A percentile compares a stretch with the other conserved stretches of the same genome.
Evolutionary conservation across 2,797 vertebrate genomes (phyloP).

Genomic region (Dendrocincla fuliginosa): DNA sequence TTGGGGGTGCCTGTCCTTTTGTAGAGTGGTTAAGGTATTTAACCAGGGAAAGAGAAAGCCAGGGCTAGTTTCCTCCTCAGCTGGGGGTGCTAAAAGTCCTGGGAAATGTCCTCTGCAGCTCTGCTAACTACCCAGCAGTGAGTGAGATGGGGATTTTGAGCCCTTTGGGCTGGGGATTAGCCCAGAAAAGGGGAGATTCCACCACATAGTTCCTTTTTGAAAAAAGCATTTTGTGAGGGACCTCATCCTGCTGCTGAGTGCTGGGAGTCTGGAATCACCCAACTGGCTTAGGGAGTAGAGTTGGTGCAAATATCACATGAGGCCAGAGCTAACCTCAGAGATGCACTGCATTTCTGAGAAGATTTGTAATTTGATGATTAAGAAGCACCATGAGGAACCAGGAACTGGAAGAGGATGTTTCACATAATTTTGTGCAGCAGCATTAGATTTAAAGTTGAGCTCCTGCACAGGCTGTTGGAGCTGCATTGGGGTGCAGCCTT

Average conservation of each 20-base stretch:
- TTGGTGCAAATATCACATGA: neutral
- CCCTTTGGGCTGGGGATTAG: neutral
- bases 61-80: neutral
- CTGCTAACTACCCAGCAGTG: neutral
- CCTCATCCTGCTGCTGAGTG: neutral
- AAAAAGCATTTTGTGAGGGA: neutral
- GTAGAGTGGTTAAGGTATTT: neutral
- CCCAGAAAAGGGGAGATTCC: neutral
- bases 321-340: neutral
- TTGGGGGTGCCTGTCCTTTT: neutral
- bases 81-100: neutral
- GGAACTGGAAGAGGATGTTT: neutral
- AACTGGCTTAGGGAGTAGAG: neutral
- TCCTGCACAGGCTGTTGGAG: neutral
- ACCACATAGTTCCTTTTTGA: accelerated
- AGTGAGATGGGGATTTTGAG: neutral
- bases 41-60: neutral
- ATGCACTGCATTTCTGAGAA: neutral
- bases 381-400: neutral
- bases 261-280: neutral
- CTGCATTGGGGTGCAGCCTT: neutral
- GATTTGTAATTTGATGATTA: neutral
- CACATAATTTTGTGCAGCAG: neutral
- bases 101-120: neutral
- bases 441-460: neutral